Evolutionary conservation across 2,113 vertebrate species (phyloP), one percentile per base, ranked within the genome.

Genomic region (Rhinolophus sinicus): DNA sequence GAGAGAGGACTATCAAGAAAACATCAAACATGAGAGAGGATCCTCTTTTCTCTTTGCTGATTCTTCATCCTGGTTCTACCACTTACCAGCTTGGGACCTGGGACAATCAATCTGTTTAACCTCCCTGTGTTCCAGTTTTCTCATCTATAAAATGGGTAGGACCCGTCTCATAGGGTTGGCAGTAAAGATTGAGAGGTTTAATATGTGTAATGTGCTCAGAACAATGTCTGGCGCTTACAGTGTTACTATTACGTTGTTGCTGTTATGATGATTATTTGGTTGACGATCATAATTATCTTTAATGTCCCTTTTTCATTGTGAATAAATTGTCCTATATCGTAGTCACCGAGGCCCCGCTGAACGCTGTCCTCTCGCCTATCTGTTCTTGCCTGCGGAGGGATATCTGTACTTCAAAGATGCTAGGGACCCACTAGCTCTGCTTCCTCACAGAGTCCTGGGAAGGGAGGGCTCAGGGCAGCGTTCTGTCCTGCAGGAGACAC

Each of bases 31-130:
- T 70, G 21, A 22, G 90, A 72, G 78, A 95, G 2, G 33, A 35
- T 92, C 90, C 40, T 91, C 12, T 88, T n/a, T 76, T 87, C 69
- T 89, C 56, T 69, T 85, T 75, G 52, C 58, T 78, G 16, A 47
- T 56, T 93, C 28, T n/a, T 96, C 58, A 38, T 16, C 30, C 47
- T 92, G 58, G n/a, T 69, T 93, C 81, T 80, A 7, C 58, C 64
- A 21, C 24, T 60, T 60, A n/a, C 5, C 35, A 24, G 22, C 56
- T 38, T 40, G 14, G 22, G 52, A 56, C 26, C 18, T 82, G 47
- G n/a, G 69, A 19, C 56, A 12, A 40, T n/a, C 56, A 12, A 47
- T n/a, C 35, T 65, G 4, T 52, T 44, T 47, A 75, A 77, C 8
- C 14, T 93, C 38, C 35, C 54, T 56, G 6, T 58, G 35, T 62